Evolutionary conservation across 1,140 invertebrate genomes (phyloP).

Genomic region (Gerris buenoi): DNA sequence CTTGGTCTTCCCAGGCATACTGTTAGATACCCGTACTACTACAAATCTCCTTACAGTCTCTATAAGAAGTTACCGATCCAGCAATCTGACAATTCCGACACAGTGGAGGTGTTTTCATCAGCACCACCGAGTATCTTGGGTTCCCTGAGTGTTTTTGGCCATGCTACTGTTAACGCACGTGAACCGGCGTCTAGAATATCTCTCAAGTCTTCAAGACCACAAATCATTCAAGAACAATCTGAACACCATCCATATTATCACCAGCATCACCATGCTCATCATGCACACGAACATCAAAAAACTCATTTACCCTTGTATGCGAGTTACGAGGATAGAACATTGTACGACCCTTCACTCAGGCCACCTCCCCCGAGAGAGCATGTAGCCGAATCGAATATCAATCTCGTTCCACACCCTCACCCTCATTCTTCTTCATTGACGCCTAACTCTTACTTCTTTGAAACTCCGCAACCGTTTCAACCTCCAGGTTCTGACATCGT

Average conservation of each 20-base stretch:
- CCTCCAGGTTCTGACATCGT: neutral
- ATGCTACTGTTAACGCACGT: constrained; percentile 29
- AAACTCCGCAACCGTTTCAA: constrained; percentile 8
- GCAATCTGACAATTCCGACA: constrained; percentile 15
- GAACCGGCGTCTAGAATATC: constrained; percentile 16
- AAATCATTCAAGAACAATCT: neutral
- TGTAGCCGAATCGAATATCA: constrained; percentile 4
- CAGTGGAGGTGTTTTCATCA: constrained; percentile 21
- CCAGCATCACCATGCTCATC: neutral
- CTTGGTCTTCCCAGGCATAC: neutral
- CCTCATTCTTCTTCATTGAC: constrained; percentile 9
- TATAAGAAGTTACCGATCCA: constrained; percentile 5
- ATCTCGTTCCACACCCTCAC: constrained; percentile 5
- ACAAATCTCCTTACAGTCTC: constrained; percentile 4
- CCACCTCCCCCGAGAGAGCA: constrained; percentile 15
- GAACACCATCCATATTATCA: neutral
- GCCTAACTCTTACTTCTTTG: constrained; percentile 16
- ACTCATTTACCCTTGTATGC: neutral
- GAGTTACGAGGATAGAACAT: neutral
- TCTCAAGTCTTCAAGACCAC: constrained; percentile 6
- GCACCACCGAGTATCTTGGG: constrained; percentile 33
- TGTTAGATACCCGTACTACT: constrained; percentile 8
- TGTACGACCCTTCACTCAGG: constrained; percentile 15
- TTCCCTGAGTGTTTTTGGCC: constrained; percentile 32
- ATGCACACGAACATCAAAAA: neutral